These are phyloP conservation scores for Thunnus maccoyii DNA, from an alignment of 2,113 vertebrate genomes.

Conservation along the genomic window DNA sequence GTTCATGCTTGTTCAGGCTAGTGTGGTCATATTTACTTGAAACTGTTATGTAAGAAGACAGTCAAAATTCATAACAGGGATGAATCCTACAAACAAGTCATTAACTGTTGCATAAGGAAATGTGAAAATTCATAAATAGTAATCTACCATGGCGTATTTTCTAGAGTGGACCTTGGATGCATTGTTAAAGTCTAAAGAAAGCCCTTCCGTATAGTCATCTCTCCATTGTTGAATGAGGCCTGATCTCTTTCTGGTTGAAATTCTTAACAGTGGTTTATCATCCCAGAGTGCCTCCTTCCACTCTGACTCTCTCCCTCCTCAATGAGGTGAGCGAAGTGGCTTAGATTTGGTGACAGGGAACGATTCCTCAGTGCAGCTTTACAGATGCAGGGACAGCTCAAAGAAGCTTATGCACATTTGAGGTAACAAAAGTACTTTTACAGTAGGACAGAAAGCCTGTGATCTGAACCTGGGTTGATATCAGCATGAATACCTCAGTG, in stretches of 20 bases:
- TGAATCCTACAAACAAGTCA: conserved; percentile 10
- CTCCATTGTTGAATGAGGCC: conserved; percentile 40
- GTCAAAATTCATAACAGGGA: conserved; percentile 25
- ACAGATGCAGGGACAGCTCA: conserved; percentile 65
- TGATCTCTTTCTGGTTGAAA: conserved; percentile 61
- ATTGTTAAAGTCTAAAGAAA: conserved; percentile 26
- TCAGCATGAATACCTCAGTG: conserved; percentile 54
- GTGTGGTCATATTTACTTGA: conserved; percentile 32
- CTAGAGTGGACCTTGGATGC: not conserved
- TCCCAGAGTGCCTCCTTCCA: conserved; percentile 38
- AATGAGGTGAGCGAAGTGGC: conserved; percentile 72
- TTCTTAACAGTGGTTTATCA: conserved; percentile 59
- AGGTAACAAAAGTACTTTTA: conserved; percentile 62
- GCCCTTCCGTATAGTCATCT: conserved; percentile 20
- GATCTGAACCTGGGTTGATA: conserved; percentile 59
- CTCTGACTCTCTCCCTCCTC: conserved; percentile 32
- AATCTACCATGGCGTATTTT: not conserved
- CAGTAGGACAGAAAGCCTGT: conserved; percentile 46
- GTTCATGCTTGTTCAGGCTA: conserved; percentile 37
- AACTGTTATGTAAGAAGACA: conserved; percentile 49
- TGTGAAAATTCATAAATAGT: not conserved
- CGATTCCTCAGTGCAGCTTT: conserved; percentile 46
- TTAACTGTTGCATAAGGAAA: conserved; percentile 4
- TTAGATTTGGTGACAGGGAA: conserved; percentile 69
- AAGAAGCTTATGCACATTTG: conserved; percentile 76